Base-by-base conservation (phyloP, 1,140 invertebrate genomes). In the Octopus bimaculoides region DNA sequence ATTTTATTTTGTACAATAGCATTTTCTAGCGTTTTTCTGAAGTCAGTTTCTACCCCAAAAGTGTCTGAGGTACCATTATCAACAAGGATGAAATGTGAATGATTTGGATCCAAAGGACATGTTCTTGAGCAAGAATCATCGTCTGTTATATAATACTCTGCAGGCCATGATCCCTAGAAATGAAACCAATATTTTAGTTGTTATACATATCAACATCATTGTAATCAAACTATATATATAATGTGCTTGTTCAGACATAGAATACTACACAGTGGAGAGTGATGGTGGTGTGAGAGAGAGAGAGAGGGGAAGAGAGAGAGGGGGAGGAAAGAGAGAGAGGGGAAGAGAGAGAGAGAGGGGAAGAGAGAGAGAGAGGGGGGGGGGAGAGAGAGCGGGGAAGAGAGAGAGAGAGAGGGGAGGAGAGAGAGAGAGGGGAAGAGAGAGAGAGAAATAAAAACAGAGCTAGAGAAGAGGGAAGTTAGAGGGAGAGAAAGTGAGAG, bases 61-160 rank as follows among this genome's bases (percentile, higher is more conserved):
- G 86, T 81, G 41, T 86, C 83, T 76, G 86, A 81, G 61, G 87
- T 88, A 0, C 90, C 90, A 84, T 91, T 88, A 82, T 92, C 91
- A 10, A 91, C 89, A 74, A 92, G 81, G 17, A 92, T 89, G 81
- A 92, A 92, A 82, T 92, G 91, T 4, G 91, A 87, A 84, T 92
- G 91, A 82, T 91, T 91, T 3, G 89, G 89, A 85, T 91, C 90
- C 5, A 92, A 85, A 26, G 88, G 87, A 7, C 83, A 83, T 71
- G 86, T 80, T n/a, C 81, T 81, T 2, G 41, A 17, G 20, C 53
- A n/a, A 26, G 77, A 80, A 53, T 74, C 77, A 9, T 84, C 78
- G 10, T 82, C 80, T 9, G 78, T 75, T 14, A 87, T 84, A 52
- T 83, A 81, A 81, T 90, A 89, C 53, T 79, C 20, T 5, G 86